phyloP scores from a whole-genome alignment of 2,888 invertebrate species.

The Acleris laterana region DNA sequence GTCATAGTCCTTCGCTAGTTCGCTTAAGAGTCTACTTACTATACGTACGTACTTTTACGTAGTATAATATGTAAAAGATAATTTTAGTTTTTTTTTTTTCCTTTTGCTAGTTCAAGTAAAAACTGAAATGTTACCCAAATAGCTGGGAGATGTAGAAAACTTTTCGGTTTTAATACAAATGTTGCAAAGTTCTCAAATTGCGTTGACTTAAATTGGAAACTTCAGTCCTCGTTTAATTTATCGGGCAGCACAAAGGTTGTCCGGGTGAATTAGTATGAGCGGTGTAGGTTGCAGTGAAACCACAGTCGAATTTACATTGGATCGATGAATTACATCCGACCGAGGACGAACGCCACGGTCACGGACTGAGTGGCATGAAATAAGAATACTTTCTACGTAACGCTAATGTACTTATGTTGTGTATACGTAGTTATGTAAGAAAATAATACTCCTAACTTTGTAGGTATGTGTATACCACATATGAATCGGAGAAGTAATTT shows the following conservation, averaged over 20 bases:
- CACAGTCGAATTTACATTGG: conserved; percentile 24
- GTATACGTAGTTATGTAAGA: no score
- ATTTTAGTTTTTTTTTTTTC: not conserved
- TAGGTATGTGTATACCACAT: no score
- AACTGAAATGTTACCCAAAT: no score
- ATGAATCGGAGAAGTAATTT: no score
- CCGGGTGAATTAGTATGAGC: conserved; percentile 4
- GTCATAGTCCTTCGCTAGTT: not conserved
- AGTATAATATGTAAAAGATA: not conserved
- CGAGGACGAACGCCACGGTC: conserved; percentile 41
- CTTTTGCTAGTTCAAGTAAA: not conserved
- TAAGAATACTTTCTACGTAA: conserved; percentile 3
- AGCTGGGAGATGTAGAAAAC: not conserved
- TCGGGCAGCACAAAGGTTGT: conserved; percentile 23
- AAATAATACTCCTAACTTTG: no score
- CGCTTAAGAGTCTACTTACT: not conserved
- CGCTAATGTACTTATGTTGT: no score
- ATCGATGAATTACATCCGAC: conserved; percentile 38
- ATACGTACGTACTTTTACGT: no score
- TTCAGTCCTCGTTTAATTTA: conserved; percentile 2
- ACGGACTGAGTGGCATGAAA: conserved; percentile 25
- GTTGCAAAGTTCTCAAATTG: not conserved
- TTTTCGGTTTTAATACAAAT: not conserved
- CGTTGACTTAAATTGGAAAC: not conserved
- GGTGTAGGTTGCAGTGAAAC: conserved; percentile 18